A percentile compares a stretch with the other conserved stretches of the same genome.
Evolutionary conservation across 2,797 vertebrate genomes (phyloP).

Genomic region (Manis javanica): DNA sequence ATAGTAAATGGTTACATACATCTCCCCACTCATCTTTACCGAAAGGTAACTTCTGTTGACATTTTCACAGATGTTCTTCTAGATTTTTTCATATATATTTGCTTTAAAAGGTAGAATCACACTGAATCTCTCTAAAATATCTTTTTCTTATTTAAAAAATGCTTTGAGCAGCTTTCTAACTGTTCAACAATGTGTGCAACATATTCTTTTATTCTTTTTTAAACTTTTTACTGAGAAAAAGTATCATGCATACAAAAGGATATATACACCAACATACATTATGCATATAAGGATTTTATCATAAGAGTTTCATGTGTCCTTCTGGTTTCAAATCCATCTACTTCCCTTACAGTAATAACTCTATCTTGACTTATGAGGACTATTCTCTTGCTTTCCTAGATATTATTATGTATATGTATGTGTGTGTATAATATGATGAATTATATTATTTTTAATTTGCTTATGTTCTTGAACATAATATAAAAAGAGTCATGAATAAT

Average conservation of each 20-base stretch:
- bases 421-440: neutral
- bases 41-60: neutral
- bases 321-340: neutral
- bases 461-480: neutral
- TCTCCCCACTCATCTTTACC: neutral
- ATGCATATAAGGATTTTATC: neutral
- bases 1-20: neutral
- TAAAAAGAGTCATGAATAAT: neutral
- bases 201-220: neutral
- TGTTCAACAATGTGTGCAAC: neutral
- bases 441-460: neutral
- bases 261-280: neutral
- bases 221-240: neutral
- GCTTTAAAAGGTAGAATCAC: conserved; percentile 14
- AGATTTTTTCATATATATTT: neutral
- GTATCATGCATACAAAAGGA: neutral
- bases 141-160: neutral
- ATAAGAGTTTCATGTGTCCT: neutral
- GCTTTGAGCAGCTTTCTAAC: neutral
- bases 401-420: neutral
- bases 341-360: neutral
- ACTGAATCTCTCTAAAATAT: neutral
- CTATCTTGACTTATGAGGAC: neutral
- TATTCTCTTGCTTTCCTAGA: neutral
- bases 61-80: neutral